These are phyloP conservation scores for Steatocranus sp. DNA, from an alignment of 2,797 vertebrate genomes.

Conservation along the genomic window DNA sequence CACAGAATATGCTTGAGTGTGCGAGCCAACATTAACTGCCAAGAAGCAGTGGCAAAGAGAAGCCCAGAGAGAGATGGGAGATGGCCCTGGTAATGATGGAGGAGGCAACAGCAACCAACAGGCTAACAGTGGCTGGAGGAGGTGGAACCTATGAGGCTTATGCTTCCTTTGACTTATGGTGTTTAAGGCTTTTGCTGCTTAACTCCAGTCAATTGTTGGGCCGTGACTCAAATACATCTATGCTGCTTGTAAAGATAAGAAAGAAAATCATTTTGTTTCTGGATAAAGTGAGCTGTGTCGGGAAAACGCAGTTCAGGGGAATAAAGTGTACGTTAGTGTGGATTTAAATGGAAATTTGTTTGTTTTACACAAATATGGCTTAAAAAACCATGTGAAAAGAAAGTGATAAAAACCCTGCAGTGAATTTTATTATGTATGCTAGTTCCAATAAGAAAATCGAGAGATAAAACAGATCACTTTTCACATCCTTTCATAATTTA, in stretches of 20 bases:
- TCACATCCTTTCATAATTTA: background rate
- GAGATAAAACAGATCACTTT: background rate
- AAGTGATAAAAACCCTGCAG: background rate
- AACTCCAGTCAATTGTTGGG: constrained; percentile 26
- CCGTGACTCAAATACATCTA: background rate
- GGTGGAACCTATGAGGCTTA: background rate
- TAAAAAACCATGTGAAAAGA: background rate
- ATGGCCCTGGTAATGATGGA: constrained; percentile 17
- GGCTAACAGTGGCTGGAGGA: constrained; percentile 5
- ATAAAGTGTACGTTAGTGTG: background rate
- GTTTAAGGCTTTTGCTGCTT: background rate
- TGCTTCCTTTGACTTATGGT: background rate
- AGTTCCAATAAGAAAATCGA: background rate
- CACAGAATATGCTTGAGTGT: background rate
- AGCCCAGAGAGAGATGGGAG: background rate
- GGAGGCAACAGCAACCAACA: constrained; percentile 16
- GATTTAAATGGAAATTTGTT: background rate
- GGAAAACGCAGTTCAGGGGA: background rate
- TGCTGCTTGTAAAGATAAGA: background rate
- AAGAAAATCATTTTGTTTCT: background rate
- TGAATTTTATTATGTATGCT: background rate
- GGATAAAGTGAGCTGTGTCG: background rate
- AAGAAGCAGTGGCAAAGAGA: constrained; percentile 22
- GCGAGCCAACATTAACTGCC: constrained; percentile 29
- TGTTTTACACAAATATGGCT: background rate